A percentile compares a stretch with the other conserved stretches of the same genome.
These are phyloP conservation scores for Laupala kohalensis DNA, from an alignment of 1,140 invertebrate species.

Conservation along the genomic window DNA sequence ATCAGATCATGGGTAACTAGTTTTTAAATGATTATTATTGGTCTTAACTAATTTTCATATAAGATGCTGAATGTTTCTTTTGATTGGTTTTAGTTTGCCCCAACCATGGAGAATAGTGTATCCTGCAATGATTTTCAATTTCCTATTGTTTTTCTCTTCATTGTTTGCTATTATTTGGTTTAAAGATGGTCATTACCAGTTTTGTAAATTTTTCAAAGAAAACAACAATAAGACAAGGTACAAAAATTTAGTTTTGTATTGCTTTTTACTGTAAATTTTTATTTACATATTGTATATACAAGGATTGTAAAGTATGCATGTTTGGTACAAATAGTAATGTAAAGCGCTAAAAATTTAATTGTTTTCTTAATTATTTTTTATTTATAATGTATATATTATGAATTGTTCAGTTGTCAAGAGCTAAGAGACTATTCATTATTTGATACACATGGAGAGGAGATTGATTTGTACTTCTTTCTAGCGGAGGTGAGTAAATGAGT, in stretches of 20 bases:
- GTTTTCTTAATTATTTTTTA: background rate
- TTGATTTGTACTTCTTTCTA: background rate
- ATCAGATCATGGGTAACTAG: slow-evolving; percentile 3
- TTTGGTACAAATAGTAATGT: background rate
- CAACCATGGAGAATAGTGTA: slow-evolving; percentile 11
- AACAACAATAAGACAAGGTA: slow-evolving; percentile 1
- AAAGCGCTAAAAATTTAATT: background rate
- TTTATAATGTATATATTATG: background rate
- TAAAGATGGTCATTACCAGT: background rate
- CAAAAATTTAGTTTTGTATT: too few relatives aligned
- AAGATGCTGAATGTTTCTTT: too few relatives aligned
- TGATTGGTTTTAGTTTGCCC: slow-evolving; percentile 1
- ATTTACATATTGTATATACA: background rate
- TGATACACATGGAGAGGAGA: background rate
- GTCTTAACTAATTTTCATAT: background rate
- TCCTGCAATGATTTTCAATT: slow-evolving; percentile 8
- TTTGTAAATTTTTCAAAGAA: slow-evolving; percentile 3
- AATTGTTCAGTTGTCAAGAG: background rate
- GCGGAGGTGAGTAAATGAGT: background rate
- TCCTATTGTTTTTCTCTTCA: background rate
- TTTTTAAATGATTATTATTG: background rate
- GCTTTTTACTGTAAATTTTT: background rate
- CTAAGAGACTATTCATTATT: background rate
- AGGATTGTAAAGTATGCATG: background rate
- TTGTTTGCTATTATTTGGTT: background rate